Conservation (phyloP, 1,140 invertebrate genomes). For the Acromyrmex heyeri region DNA sequence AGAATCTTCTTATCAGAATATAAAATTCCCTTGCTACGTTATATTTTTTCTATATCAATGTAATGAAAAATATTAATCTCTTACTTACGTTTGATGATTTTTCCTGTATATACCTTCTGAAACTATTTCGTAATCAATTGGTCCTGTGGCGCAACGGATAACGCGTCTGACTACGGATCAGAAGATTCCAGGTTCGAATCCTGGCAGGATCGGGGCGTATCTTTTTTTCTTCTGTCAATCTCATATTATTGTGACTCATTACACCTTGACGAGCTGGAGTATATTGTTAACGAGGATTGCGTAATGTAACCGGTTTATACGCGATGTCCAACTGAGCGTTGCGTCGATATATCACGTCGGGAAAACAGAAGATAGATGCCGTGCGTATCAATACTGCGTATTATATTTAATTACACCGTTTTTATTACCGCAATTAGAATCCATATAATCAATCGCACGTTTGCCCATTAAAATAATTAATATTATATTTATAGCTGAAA, state of each 20-base stretch:
- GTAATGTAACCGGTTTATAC: constrained; percentile 30
- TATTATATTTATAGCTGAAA: background rate
- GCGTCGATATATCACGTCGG: background rate
- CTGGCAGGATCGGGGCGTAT: constrained; percentile 91
- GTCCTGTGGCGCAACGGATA: constrained; percentile 96
- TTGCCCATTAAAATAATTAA: constrained; percentile 1
- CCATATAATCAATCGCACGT: background rate
- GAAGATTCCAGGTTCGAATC: constrained; percentile 97
- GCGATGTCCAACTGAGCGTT: background rate
- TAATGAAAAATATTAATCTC: background rate
- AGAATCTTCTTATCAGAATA: background rate
- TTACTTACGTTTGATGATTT: background rate
- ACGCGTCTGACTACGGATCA: constrained; percentile 96
- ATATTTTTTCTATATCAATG: background rate
- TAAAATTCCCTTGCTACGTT: background rate
- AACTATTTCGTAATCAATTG: constrained; percentile 70
- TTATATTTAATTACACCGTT: background rate
- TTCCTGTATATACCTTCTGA: background rate
- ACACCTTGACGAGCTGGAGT: constrained; percentile 4
- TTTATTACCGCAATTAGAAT: background rate
- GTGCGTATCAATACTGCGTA: background rate
- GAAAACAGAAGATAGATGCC: constrained; percentile 1
- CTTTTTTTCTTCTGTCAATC: constrained; percentile 69
- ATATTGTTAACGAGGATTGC: background rate
- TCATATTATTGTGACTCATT: constrained; percentile 5